A percentile compares a stretch with the other conserved stretches of the same genome.
Conservation (phyloP, 2,888 invertebrate genomes). For the Ochlodes sylvanus region DNA sequence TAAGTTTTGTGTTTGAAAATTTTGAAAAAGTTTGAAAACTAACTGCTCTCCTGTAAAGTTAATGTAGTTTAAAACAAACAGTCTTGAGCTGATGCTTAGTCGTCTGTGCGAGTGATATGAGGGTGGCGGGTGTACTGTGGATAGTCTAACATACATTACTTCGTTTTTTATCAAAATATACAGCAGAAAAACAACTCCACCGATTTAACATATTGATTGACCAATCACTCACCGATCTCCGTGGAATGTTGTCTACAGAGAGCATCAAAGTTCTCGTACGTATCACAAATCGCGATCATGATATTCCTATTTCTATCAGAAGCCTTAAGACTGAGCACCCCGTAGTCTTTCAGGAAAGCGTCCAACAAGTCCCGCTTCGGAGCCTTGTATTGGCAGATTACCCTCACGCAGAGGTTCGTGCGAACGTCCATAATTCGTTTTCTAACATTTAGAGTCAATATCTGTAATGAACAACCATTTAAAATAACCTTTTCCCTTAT, state of each 20-base stretch:
- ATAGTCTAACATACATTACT: too few species aligned
- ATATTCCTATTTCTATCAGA: constrained; percentile 40
- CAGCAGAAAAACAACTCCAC: too few species aligned
- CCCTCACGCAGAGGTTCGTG: constrained; percentile 49
- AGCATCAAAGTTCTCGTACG: constrained; percentile 50
- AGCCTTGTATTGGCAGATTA: constrained; percentile 46
- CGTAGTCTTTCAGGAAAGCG: constrained; percentile 47
- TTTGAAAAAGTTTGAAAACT: too few species aligned
- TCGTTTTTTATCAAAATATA: too few species aligned
- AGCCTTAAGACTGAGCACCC: constrained; percentile 51
- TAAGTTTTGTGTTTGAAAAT: too few species aligned
- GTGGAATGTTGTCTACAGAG: constrained; percentile 43
- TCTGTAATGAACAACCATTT: neutral
- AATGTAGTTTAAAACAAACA: too few species aligned
- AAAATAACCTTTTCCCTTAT: too few species aligned
- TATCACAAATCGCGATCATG: constrained; percentile 46
- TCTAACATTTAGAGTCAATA: neutral
- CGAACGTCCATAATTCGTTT: constrained; percentile 53
- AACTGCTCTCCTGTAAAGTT: too few species aligned
- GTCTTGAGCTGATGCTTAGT: too few species aligned
- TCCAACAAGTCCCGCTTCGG: constrained; percentile 43
- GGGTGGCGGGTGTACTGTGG: too few species aligned
- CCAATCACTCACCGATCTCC: constrained; percentile 47
- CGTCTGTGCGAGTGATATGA: too few species aligned
- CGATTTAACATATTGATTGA: too few species aligned